Evolutionary conservation across 2,888 invertebrate genomes (phyloP), one percentile per base, ranked within the genome.

Genomic region (Polymixis flavicincta): DNA sequence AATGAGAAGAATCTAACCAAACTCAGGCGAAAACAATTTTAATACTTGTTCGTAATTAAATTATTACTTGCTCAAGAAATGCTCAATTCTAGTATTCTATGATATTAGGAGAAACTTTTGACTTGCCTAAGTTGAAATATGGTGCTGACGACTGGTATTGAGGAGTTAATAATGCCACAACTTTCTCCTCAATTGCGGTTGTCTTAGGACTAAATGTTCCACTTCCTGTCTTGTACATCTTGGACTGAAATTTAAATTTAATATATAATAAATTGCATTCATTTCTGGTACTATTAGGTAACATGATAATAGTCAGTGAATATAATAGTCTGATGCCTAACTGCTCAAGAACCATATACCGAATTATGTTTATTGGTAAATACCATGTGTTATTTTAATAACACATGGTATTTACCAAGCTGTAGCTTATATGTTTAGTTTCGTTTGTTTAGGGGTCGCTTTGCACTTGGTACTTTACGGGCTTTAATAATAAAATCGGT

Each of bases 181-280:
- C 25, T 11, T 48, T 64, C 19, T 64, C 63, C 45, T 64, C 63
- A 25, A 63, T 3, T 19, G 2, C 9, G 6, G 25, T 63, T 45
- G 25, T 25, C 19, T 45, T 45, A 11, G 25, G 45, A 19, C 22
- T 7, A 32, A 22, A 32, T 32, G 59, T 32, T 55, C 25, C 55
- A 25, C 32, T 32, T 32, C 59, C 63, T 63, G 63, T 63, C 63
- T 25, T 63, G 19, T 45, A 60, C 6, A 60, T 60, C 60, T 60
- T n/a, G 37, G 22, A 60, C 60, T 37, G 60, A 14, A 60, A 60
- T n/a, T 60, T 13, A 57, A 19, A 57, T 28, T 28, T 57, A 17
- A 37, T 13, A n/a, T 60, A 13, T n/a, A 60, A 37, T 60, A 60
- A 19, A 37, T 60, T 60, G 37, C 68, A 68, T 57, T 25, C 2